A percentile compares a stretch with the other conserved stretches of the same genome.
These are phyloP conservation scores for Rotaria macrura DNA, from an alignment of 2,888 invertebrate genomes.

Conservation along the genomic window DNA sequence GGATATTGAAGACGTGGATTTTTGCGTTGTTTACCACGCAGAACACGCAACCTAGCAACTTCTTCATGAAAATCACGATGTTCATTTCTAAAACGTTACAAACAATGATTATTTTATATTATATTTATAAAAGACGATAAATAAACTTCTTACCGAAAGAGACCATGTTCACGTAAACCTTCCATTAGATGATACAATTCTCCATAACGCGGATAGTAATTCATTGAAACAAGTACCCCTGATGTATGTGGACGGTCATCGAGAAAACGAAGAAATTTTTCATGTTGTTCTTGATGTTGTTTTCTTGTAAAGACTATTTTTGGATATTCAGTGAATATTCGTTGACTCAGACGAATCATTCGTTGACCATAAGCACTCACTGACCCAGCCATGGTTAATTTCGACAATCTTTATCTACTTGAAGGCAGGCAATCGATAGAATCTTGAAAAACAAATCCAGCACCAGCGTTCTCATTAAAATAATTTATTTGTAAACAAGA, in stretches of 20 bases:
- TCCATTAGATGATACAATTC: conserved; percentile 29
- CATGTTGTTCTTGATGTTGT: not conserved
- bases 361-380: conserved; percentile 21
- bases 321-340: conserved; percentile 24
- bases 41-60: conserved; percentile 40
- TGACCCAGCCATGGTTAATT: not conserved
- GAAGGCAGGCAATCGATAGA: no score
- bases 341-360: conserved; percentile 29
- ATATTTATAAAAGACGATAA: not conserved
- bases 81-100: conserved; percentile 42
- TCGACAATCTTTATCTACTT: no score
- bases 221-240: conserved; percentile 28
- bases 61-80: conserved; percentile 46
- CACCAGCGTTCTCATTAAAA: no score
- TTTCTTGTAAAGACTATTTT: not conserved
- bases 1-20: not conserved
- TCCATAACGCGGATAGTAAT: conserved; percentile 34
- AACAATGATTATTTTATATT: not conserved
- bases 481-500: no score
- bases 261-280: not conserved
- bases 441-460: no score
- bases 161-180: conserved; percentile 27
- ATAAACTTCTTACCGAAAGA: conserved; percentile 20
- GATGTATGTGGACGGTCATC: conserved; percentile 25
- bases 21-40: conserved; percentile 40